Evolutionary conservation across 1,140 invertebrate genomes (phyloP), one percentile per base, ranked within the genome.

Genomic region (Danaus melanippus): DNA sequence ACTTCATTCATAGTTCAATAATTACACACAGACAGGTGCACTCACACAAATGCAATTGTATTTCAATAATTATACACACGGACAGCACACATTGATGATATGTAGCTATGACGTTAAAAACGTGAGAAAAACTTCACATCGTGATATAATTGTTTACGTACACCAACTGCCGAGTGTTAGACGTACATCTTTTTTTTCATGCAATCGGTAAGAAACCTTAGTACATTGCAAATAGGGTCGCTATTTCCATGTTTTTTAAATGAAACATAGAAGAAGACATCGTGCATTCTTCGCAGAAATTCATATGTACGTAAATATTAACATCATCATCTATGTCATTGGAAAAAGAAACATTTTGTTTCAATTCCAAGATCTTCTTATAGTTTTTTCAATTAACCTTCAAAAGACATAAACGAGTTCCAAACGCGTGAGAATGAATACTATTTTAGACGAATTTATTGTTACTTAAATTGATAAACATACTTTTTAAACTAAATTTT

Each of bases 101-200:
- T 45, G 46, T 21, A 55, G 17, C 48, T 59, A 45, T 67, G 64
- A 69, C 65, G 63, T 59, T 45, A 50, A 60, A 57, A 63, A 69
- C 66, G 71, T 71, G 69, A 62, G 71, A 74, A 74, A 68, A 74
- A 66, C 63, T 69, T 69, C 59, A 55, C 48, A 49, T 58, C 67
- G 56, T 74, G 71, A 74, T 71, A 68, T 74, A 71, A 74, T 70
- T 71, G 71, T 74, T 74, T 74, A 74, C 64, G 61, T 64, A 65
- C 53, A 53, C 58, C 60, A 50, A 58, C 62, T 39, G 58, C 50
- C 55, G 55, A 53, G 55, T 41, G 32, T 12, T 42, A 53, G 10
- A 50, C 10, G 51, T 42, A 50, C 53, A 62, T 55, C n/a, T n/a
- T 47, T 58, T 44, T 57, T 59, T 48, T 53, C 49, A 57, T 57